These are phyloP conservation scores for Nasonovia ribisnigri DNA, from an alignment of 2,888 invertebrate genomes.

Conservation along the genomic window DNA sequence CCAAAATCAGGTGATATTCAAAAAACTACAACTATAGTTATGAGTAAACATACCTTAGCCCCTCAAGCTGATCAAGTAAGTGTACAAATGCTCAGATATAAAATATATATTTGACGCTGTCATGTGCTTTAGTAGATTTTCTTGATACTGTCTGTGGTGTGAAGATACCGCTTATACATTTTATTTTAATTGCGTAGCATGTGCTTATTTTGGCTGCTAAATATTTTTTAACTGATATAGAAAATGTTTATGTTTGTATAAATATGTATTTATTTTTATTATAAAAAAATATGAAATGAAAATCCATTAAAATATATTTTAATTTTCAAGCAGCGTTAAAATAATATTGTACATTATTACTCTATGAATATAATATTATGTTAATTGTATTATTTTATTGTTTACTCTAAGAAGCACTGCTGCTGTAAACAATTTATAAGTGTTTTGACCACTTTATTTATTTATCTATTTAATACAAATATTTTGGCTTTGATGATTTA, in stretches of 20 bases:
- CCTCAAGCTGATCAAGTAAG: conserved; percentile 73
- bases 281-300: neutral
- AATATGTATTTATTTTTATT: neutral
- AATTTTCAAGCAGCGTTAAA: neutral
- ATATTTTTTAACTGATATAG: conserved; percentile 30
- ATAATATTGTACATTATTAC: conserved; percentile 18
- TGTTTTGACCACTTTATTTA: neutral
- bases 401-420: conserved; percentile 41
- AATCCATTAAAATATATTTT: conserved; percentile 5
- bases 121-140: conserved; percentile 55
- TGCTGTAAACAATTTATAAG: conserved; percentile 31
- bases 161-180: conserved; percentile 61
- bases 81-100: neutral
- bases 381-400: conserved; percentile 36
- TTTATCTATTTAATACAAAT: neutral
- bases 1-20: conserved; percentile 75
- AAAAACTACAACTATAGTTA: conserved; percentile 93
- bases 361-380: neutral
- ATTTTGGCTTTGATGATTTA: neutral
- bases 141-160: conserved; percentile 51
- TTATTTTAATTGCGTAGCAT: conserved; percentile 60
- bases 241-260: neutral
- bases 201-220: conserved; percentile 64
- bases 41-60: conserved; percentile 92
- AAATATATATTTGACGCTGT: conserved; percentile 38